phyloP scores from a whole-genome alignment of 2,797 vertebrate species.

The Phalloptychus januarius region DNA sequence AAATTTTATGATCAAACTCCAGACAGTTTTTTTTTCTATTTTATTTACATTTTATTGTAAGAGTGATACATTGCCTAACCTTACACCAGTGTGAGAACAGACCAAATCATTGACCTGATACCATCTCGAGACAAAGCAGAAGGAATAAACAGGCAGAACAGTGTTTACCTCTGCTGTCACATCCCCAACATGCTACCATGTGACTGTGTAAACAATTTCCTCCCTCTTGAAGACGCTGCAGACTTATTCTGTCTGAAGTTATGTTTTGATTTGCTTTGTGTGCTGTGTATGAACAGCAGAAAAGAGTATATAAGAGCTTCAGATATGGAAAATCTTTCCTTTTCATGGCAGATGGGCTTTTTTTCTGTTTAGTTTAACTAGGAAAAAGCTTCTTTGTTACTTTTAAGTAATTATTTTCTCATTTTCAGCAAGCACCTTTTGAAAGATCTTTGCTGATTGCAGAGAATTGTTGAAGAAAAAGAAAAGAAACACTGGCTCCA shows the following conservation, averaged over 20 bases:
- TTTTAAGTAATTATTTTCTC: constrained; percentile 34
- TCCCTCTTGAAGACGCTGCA: constrained; percentile 25
- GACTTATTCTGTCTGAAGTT: constrained; percentile 33
- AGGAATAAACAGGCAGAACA: constrained; percentile 14
- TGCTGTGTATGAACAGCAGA: background rate
- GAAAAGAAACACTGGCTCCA: constrained; percentile 16
- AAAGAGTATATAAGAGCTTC: constrained; percentile 19
- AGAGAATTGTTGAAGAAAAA: constrained; percentile 20
- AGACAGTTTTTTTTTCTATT: constrained; percentile 3
- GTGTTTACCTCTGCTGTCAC: constrained; percentile 46
- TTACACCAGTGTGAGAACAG: background rate
- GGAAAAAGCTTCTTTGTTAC: constrained; percentile 13
- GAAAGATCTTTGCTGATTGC: constrained; percentile 17
- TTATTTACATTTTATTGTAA: background rate
- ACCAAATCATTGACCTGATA: constrained; percentile 14
- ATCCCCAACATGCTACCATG: constrained; percentile 17
- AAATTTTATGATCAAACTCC: constrained; percentile 1
- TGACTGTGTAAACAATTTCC: constrained; percentile 36
- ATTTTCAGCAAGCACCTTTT: constrained; percentile 25
- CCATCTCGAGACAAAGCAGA: background rate
- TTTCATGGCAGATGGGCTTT: constrained; percentile 23
- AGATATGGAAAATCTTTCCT: constrained; percentile 21
- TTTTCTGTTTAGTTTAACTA: constrained; percentile 30
- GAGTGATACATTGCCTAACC: background rate
- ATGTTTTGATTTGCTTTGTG: background rate